These are phyloP conservation scores for Stratiomys singularior DNA, from an alignment of 2,888 invertebrate genomes.

Conservation along the genomic window DNA sequence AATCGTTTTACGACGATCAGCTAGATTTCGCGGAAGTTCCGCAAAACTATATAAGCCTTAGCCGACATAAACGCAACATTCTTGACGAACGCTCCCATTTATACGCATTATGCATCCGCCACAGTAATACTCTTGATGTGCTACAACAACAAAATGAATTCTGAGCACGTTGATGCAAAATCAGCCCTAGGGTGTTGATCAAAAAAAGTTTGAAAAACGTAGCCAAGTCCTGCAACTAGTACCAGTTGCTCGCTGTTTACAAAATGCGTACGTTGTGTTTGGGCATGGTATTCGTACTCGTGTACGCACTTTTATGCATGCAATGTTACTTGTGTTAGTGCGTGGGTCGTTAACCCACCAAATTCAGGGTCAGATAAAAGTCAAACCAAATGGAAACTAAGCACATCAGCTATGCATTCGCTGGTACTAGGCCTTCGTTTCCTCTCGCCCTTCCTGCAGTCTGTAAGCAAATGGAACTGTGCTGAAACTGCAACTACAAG, in stretches of 20 bases:
- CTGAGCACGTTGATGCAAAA: too few species aligned
- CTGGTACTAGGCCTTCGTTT: neutral
- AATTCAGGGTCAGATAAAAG: conserved; percentile 58
- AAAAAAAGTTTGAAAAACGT: neutral
- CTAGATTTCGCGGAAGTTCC: too few species aligned
- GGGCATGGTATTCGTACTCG: neutral
- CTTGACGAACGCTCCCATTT: too few species aligned
- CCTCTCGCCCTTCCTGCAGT: neutral
- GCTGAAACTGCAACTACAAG: conserved; percentile 4
- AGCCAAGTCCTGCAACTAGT: neutral
- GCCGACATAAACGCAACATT: too few species aligned
- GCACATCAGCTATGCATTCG: neutral
- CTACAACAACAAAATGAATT: too few species aligned
- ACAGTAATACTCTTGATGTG: too few species aligned
- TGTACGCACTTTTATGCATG: conserved; percentile 20
- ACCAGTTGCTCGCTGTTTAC: conserved; percentile 5
- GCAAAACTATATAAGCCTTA: too few species aligned
- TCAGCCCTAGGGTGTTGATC: too few species aligned
- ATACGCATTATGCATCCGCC: too few species aligned
- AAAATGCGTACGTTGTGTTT: neutral
- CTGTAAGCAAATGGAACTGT: neutral
- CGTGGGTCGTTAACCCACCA: conserved; percentile 58
- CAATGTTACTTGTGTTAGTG: conserved; percentile 45
- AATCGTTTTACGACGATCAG: too few species aligned
- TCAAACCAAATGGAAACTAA: conserved; percentile 52